These are phyloP conservation scores for Leucoraja erinaceus DNA, from an alignment of 2,113 vertebrate genomes.

Conservation along the genomic window DNA sequence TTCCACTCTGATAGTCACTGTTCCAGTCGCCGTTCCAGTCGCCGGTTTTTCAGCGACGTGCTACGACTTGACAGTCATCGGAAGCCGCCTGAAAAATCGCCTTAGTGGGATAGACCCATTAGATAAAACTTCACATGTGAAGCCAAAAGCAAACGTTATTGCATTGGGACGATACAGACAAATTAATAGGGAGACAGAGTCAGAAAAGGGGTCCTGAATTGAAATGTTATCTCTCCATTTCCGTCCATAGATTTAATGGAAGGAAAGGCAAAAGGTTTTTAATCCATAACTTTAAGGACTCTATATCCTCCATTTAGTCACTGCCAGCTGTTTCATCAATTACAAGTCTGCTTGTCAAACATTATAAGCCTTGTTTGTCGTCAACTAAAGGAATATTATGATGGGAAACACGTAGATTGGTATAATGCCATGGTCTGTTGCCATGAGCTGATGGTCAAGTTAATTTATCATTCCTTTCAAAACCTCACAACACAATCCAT, in stretches of 20 bases:
- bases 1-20: too few relatives aligned
- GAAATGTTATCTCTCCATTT: too few relatives aligned
- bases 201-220: too few relatives aligned
- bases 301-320: not conserved
- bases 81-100: too few relatives aligned
- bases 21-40: too few relatives aligned
- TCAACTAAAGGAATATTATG: conserved; percentile 26
- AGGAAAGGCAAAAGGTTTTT: not conserved
- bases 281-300: not conserved
- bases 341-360: not conserved
- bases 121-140: not conserved
- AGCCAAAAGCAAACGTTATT: not conserved
- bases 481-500: not conserved
- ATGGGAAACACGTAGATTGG: conserved; percentile 4
- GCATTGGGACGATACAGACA: not conserved
- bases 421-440: not conserved
- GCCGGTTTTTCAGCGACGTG: too few relatives aligned
- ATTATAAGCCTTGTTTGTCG: not conserved
- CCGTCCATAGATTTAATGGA: not conserved
- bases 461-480: conserved; percentile 29
- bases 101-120: too few relatives aligned
- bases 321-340: not conserved
- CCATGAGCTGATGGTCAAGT: conserved; percentile 17
- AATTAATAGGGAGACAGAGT: too few relatives aligned
- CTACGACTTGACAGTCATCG: too few relatives aligned